Base-by-base conservation (phyloP, 2,797 vertebrate species). In the Choloepus didactylus region DNA sequence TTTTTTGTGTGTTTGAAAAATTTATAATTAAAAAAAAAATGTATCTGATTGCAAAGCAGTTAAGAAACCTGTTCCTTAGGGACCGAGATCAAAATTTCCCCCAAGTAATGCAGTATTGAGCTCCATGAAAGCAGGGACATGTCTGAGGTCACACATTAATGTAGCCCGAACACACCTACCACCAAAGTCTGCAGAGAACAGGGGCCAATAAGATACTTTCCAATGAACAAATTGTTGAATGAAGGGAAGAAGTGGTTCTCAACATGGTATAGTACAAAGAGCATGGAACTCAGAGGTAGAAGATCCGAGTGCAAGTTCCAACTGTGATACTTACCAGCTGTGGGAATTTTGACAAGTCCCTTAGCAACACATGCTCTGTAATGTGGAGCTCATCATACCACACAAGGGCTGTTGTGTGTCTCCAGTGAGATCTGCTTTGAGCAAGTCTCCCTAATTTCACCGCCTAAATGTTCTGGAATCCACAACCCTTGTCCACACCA, bases 351-450 rank as follows among this genome's bases (percentile, higher is more conserved):
- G 11, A 60, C 89, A 23, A 69, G 51, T 29, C 7, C 66, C 90
- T 31, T 12, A 25, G 54, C 38, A 62, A 8, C 9, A 6, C 4
- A 2, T 2, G n/a, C 56, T 73, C 51, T 31, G 3, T 10, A 14
- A 27, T 8, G 19, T 0, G 21, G 3, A 31, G 12, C 56, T 90
- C 18, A 14, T 62, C n/a, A 10, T 11, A 9, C 18, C 18, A 60
- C 4, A 38, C 11, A 2, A 79, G 54, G n/a, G 41, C 25, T 9
- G 31, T 38, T 27, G 60, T 0, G 1, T 56, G 70, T 70, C 73
- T 49, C 66, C 31, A 16, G 8, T 31, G 31, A 31, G 41, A 31
- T 46, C 9, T 9, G 4, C 14, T 0, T 0, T 0, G 0, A 56
- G 38, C 73, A 51, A 56, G 31, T 18, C 66, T 56, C 54, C 62